Base-by-base conservation (phyloP, 2,113 vertebrate genomes). In the Ceyx melanurus region DNA sequence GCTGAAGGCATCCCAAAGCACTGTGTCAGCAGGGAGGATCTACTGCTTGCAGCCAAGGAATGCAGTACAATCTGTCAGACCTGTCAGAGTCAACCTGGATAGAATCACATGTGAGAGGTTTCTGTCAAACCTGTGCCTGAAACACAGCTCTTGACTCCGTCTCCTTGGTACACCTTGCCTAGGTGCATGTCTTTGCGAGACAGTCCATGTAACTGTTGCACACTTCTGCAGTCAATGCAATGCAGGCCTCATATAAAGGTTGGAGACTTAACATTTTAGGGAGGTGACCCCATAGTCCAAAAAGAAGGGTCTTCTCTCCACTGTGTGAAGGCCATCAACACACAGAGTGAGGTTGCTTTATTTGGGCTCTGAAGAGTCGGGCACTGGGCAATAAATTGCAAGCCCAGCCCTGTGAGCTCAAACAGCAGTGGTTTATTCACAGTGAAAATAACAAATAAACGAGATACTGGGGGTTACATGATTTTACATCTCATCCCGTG, bases 131-230 rank as follows among this genome's bases (percentile, higher is more conserved):
- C 23, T 18, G 3, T 1, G 11, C 16, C 13, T 33, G 21, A 33
- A 35, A 37, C 42, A 6, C 0, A 0, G 33, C 23, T 33, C 7
- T 71, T 0, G 0, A 46, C 29, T 56, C 28, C 13, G 1, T 3
- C 43, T 48, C 13, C 21, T 40, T 2, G 2, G 20, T 68, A 20
- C 29, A 13, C 21, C 67, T 31, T 26, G 10, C 26, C 54, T 4
- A 9, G 35, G 29, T 10, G 35, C 10, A 29, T 4, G 5, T 15
- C 9, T 35, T 8, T 9, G 1, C 3, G 9, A 48, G 19, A 9
- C 1, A 23, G 60, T 62, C 11, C 7, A 3, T 4, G 20, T 9
- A 48, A 46, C 46, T 46, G n/a, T 51, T 70, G 58, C 23, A 26
- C 21, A 1, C 3, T 56, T 46, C 22, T 29, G 50, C 0, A 10